These are phyloP conservation scores for Megamerina dolium DNA, from an alignment of 2,888 invertebrate genomes.

Conservation along the genomic window DNA sequence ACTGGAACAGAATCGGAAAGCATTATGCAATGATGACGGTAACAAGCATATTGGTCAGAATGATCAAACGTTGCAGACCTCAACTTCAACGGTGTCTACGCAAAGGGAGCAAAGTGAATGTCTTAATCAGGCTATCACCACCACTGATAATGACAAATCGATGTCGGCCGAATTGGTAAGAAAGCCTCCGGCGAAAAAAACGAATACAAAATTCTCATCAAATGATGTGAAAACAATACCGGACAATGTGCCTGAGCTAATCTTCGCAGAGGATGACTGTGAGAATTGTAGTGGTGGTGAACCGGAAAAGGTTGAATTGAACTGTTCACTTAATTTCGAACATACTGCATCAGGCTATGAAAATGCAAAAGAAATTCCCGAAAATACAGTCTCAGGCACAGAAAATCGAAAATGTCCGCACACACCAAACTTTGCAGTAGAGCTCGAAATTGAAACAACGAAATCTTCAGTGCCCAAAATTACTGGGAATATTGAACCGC, in stretches of 20 bases:
- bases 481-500: not conserved
- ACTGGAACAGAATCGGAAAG: not conserved
- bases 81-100: not conserved
- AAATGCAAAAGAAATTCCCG: not conserved
- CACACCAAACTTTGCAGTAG: slow-evolving; percentile 5
- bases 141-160: too few relatives aligned
- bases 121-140: too few relatives aligned
- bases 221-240: slow-evolving; percentile 8
- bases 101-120: too few relatives aligned
- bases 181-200: not conserved
- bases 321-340: too few relatives aligned
- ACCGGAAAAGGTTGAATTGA: not conserved
- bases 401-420: slow-evolving; percentile 1
- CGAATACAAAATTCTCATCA: not conserved
- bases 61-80: not conserved
- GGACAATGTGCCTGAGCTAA: slow-evolving; percentile 10
- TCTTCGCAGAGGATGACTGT: slow-evolving; percentile 13
- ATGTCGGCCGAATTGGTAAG: not conserved
- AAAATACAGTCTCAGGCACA: too few relatives aligned
- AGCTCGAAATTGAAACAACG: slow-evolving; percentile 4
- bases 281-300: slow-evolving; percentile 11
- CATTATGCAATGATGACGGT: not conserved
- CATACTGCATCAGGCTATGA: not conserved
- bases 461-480: too few relatives aligned
- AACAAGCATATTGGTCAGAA: not conserved